phyloP scores from a whole-genome alignment of 2,113 vertebrate species.

The Plotosus lineatus region DNA sequence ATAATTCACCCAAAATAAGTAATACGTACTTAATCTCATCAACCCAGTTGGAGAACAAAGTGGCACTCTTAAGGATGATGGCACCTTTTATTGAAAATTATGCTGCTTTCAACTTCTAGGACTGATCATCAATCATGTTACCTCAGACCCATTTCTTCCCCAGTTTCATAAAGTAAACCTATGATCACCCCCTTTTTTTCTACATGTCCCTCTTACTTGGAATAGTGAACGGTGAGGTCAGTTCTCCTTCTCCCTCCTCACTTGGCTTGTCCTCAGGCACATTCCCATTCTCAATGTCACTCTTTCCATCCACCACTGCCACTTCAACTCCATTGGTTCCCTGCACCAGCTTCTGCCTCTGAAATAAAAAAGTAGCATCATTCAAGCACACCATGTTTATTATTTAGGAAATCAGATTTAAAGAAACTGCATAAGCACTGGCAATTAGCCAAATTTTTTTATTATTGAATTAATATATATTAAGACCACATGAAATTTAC shows the following conservation, averaged over 20 bases:
- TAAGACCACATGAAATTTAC: background rate
- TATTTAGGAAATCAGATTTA: background rate
- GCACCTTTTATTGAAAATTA: background rate
- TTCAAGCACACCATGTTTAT: background rate
- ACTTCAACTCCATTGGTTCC: slow-evolving; percentile 82
- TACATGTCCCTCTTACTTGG: slow-evolving; percentile 69
- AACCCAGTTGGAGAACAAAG: too few relatives aligned
- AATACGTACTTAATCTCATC: background rate
- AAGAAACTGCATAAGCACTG: background rate
- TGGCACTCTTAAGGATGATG: background rate
- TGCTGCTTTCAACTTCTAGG: background rate
- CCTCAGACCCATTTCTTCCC: background rate
- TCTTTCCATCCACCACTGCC: slow-evolving; percentile 82
- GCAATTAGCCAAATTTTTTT: too few relatives aligned
- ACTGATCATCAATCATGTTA: background rate
- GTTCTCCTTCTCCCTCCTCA: slow-evolving; percentile 69
- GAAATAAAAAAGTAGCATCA: slow-evolving; percentile 26
- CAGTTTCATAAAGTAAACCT: background rate
- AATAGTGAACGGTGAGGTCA: slow-evolving; percentile 83
- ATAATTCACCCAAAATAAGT: too few relatives aligned
- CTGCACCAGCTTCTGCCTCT: slow-evolving; percentile 92
- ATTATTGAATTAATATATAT: background rate
- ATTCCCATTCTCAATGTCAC: slow-evolving; percentile 89
- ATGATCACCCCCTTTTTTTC: background rate
- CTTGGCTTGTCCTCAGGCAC: slow-evolving; percentile 83